Evolutionary conservation across 2,888 invertebrate species (phyloP), one percentile per base, ranked within the genome.

Genomic region (Chironomus riparius): DNA sequence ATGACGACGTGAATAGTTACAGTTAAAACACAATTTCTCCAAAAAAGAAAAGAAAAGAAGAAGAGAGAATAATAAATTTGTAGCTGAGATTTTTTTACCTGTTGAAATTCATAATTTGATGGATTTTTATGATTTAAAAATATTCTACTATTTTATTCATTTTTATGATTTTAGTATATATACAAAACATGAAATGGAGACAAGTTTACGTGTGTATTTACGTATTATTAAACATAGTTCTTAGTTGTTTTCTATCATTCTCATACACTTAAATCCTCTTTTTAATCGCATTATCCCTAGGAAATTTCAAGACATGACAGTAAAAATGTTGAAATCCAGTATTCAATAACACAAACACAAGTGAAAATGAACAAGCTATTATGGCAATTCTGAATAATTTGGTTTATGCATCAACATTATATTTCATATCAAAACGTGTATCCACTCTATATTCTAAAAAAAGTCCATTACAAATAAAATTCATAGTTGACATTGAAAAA

Each of bases 41-140:
- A 38, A 38, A 38, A 38, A 10, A 24, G 24, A 22, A 2, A 12
- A 65, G 10, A 4, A 65, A 65, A 15, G 56, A 56, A 18, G n/a
- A 6, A 38, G 4, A 50, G 70, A 22, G 13, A 71, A 13, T 24
- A 28, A 24, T 21, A 21, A 22, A 56, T 71, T 38, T 7, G 38
- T 38, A 38, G 38, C 38, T 38, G 15, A 15, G 68, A 50, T 71
- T 28, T 56, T 50, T 71, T 56, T 71, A 71, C 71, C 71, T 71
- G 71, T 56, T 56, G 71, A 71, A 71, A 47, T 70, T 70, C 48
- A 48, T 48, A 70, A 71, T 56, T 71, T 71, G 56, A 48, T 15
- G 47, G 56, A 71, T 71, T 71, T 50, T 47, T 70, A 70, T 50
- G 21, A 50, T 18, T 28, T 15, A 68, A 70, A 21, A 21, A 18